Base-by-base conservation (phyloP, 2,888 invertebrate genomes). In the Melinopterus prodromus region DNA sequence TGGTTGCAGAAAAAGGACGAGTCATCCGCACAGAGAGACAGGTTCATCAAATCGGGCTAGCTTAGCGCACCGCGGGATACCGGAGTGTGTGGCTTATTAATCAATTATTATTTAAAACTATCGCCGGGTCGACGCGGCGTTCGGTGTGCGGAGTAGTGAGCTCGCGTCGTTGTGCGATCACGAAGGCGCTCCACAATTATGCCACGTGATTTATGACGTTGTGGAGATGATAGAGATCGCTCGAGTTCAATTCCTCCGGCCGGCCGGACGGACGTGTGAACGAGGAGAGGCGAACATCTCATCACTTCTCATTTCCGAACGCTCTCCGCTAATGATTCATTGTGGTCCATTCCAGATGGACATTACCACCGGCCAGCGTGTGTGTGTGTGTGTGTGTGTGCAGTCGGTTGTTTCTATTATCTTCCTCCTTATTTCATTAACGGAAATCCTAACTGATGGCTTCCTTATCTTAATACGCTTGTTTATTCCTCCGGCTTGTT, bases 221-320 rank as follows among this genome's bases (percentile, higher is more conserved):
- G 53, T 53, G 77, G 69, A 38, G 77, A 77, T 77, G 77, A 77
- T 77, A 77, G 77, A 77, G 77, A 77, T 77, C 77, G 77, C 26
- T 69, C 77, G 77, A 69, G 69, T 77, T 77, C 77, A 77, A 77
- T 77, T 77, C 77, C 77, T 77, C 16, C 53, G 7, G 53, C 9
- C 53, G 53, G 26, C 16, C 78, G 38, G 72, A 69, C 78, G 38
- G 78, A 69, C 78, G 78, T 78, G 71, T 38, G 72, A 78, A 78
- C 53, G 72, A 53, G 53, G 53, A 53, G 53, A 53, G 15, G 71
- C 71, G 35, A 70, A 77, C 77, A 79, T 79, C 79, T 79, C 53
- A 53, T 79, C 79, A 72, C 77, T 71, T 79, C 79, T 75, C 69
- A 79, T 79, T 79, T 79, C 79, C 38, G 79, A 79, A 53, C 53